Evolutionary conservation across 1,140 invertebrate species (phyloP).

Genomic region (Sinella curviseta): DNA sequence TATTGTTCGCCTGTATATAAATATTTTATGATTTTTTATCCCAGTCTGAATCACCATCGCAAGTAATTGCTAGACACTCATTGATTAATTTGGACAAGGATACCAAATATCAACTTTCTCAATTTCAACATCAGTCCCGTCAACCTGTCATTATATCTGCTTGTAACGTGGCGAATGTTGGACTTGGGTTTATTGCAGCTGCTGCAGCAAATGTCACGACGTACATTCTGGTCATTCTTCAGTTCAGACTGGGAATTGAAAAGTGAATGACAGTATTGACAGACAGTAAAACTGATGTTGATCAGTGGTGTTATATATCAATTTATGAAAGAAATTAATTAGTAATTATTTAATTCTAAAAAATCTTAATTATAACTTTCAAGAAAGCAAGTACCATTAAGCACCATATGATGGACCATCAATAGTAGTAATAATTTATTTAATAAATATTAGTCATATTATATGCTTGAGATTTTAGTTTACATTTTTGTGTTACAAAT

Average conservation of each 20-base stretch:
- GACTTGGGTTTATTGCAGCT: constrained; percentile 10
- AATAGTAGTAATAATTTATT: too few species aligned
- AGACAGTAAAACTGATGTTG: too few species aligned
- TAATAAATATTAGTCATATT: too few species aligned
- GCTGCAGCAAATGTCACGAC: constrained; percentile 28
- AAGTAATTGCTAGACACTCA: background rate
- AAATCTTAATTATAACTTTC: too few species aligned
- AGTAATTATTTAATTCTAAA: too few species aligned
- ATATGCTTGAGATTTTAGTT: too few species aligned
- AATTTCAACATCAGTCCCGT: constrained; percentile 11
- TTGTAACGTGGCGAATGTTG: constrained; percentile 22
- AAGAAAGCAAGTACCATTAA: too few species aligned
- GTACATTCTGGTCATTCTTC: constrained; percentile 31
- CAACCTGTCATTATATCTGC: background rate
- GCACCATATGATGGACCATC: too few species aligned
- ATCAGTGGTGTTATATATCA: too few species aligned
- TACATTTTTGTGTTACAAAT: too few species aligned
- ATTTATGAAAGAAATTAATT: too few species aligned
- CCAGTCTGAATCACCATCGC: background rate
- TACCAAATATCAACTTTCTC: background rate
- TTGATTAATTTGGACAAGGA: background rate
- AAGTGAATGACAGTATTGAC: too few species aligned
- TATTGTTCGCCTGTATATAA: background rate
- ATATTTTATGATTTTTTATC: background rate
- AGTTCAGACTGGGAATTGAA: constrained; percentile 27